Evolutionary conservation across 2,113 vertebrate genomes (phyloP).

Genomic region (Pelodiscus sinensis): DNA sequence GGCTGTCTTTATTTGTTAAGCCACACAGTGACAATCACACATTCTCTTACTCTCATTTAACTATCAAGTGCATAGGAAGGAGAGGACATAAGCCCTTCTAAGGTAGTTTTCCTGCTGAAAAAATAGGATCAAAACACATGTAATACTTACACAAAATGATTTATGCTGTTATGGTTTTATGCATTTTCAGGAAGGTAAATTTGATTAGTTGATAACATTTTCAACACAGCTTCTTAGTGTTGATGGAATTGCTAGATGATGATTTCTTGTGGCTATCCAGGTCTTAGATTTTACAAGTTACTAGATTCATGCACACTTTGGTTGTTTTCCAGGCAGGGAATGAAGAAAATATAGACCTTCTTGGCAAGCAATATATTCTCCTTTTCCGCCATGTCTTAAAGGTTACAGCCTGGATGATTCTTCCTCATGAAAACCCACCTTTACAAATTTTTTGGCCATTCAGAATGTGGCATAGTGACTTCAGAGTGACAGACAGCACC

Average conservation of each 20-base stretch:
- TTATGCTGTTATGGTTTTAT: not conserved
- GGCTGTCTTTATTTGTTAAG: no score
- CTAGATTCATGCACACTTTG: not conserved
- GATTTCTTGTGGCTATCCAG: not conserved
- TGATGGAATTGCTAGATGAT: not conserved
- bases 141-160: not conserved
- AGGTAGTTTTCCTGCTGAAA: not conserved
- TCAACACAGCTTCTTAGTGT: not conserved
- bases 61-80: not conserved
- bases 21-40: no score
- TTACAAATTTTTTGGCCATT: no score
- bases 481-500: no score
- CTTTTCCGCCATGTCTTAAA: not conserved
- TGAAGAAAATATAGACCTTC: not conserved
- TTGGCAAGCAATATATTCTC: not conserved
- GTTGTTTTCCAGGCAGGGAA: not conserved
- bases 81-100: not conserved
- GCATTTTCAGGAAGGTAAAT: not conserved
- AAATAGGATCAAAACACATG: not conserved
- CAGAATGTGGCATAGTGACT: no score
- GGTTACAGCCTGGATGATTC: no score
- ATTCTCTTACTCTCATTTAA: not conserved
- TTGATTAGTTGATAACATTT: not conserved
- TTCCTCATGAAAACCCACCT: no score
- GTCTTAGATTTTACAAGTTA: not conserved